phyloP scores from a whole-genome alignment of 2,113 vertebrate species.

The Barnardius zonarius region DNA sequence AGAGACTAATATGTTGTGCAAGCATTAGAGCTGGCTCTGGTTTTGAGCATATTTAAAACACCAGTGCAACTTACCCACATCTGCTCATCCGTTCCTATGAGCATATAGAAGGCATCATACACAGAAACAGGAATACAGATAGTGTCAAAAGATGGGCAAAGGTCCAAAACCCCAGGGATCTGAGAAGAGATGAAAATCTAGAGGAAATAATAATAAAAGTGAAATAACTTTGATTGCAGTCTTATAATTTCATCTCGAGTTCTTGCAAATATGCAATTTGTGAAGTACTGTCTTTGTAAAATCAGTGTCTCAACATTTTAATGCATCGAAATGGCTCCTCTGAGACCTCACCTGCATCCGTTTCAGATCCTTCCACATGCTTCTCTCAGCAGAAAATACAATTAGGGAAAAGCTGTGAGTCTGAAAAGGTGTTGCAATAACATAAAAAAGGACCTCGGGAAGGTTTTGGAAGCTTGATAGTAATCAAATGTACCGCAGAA shows the following conservation, averaged over 20 bases:
- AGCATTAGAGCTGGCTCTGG: not conserved
- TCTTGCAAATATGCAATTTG: not conserved
- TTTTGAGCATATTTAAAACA: not conserved
- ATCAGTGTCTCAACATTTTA: conserved; percentile 1
- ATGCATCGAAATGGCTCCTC: not conserved
- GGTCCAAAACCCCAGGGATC: not conserved
- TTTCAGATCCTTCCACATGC: not conserved
- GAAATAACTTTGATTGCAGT: not conserved
- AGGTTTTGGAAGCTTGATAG: conserved; percentile 56
- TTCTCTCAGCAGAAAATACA: conserved; percentile 64
- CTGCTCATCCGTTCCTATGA: not conserved
- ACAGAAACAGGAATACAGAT: not conserved
- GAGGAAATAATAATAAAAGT: not conserved
- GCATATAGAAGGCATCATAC: not conserved
- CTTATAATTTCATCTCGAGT: conserved; percentile 29
- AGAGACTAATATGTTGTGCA: not conserved
- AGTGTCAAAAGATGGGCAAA: not conserved
- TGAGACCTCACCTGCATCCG: conserved; percentile 50
- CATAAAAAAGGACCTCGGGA: conserved; percentile 43
- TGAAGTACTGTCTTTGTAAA: not conserved
- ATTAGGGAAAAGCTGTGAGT: conserved; percentile 35
- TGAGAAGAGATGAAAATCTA: not conserved
- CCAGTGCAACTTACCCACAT: not conserved
- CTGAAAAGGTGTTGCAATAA: conserved; percentile 48
- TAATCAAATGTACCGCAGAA: conserved; percentile 65